Evolutionary conservation across 2,888 invertebrate genomes (phyloP).

Genomic region (Theodoxus fluviatilis): DNA sequence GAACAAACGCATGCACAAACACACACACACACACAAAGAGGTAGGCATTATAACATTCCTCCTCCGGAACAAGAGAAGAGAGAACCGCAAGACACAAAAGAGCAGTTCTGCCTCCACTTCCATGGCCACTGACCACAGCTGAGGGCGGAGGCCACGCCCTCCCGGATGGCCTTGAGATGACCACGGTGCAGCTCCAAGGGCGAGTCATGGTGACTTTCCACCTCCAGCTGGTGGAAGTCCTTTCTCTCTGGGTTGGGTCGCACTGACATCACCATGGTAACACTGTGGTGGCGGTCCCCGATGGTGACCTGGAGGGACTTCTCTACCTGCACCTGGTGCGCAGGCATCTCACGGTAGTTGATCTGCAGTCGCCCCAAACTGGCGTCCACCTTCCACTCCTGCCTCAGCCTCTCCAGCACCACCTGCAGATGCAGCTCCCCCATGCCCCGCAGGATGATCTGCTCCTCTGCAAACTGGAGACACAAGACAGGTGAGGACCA

Average conservation of each 20-base stretch:
- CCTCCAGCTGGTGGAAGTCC: constrained; percentile 42
- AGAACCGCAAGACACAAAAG: constrained; percentile 41
- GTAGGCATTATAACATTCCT: not conserved
- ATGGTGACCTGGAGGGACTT: constrained; percentile 73
- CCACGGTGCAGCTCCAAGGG: constrained; percentile 75
- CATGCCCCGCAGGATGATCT: constrained; percentile 85
- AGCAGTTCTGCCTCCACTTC: constrained; percentile 74
- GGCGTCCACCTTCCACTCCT: constrained; percentile 89
- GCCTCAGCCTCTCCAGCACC: constrained; percentile 83
- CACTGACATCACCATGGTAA: constrained; percentile 74
- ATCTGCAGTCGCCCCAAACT: constrained; percentile 81
- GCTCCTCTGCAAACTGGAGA: too few relatives aligned
- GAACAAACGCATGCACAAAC: not conserved
- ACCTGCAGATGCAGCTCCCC: constrained; percentile 96
- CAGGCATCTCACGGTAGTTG: constrained; percentile 88
- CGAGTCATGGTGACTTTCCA: constrained; percentile 55
- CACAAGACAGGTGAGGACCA: too few relatives aligned
- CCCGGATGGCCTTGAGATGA: constrained; percentile 76
- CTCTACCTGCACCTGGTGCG: constrained; percentile 57
- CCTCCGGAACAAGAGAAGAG: not conserved
- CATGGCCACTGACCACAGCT: too few relatives aligned
- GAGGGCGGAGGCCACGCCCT: too few relatives aligned
- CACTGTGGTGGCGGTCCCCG: constrained; percentile 71
- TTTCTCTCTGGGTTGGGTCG: constrained; percentile 63
- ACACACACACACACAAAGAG: not conserved